A percentile compares a stretch with the other conserved stretches of the same genome.
Evolutionary conservation across 2,797 vertebrate genomes (phyloP).

Genomic region (Hydrocynus forskahlii): DNA sequence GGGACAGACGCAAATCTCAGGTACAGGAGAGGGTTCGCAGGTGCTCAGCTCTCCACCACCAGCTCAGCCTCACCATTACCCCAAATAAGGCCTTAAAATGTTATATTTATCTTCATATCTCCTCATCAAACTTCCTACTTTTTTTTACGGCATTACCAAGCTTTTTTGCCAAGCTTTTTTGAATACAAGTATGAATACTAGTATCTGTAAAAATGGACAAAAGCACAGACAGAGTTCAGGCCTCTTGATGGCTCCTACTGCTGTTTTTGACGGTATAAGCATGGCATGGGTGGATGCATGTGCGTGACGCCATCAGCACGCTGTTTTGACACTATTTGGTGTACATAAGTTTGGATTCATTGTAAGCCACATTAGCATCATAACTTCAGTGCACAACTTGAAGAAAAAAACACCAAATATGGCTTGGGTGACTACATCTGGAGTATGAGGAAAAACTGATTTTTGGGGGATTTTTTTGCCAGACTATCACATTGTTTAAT

Average conservation of each 20-base stretch:
- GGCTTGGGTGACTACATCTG: not conserved
- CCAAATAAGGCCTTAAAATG: not conserved
- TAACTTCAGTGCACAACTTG: too few species aligned
- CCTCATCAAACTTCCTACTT: too few species aligned
- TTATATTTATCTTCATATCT: not conserved
- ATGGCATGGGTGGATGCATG: too few species aligned
- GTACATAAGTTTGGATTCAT: not conserved
- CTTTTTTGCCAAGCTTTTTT: too few species aligned
- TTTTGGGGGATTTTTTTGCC: not conserved
- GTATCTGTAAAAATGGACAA: not conserved
- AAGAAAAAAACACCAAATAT: not conserved
- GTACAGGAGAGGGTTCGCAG: constrained; percentile 72
- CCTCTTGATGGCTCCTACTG: not conserved
- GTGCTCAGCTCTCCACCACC: not conserved
- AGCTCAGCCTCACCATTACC: constrained; percentile 13
- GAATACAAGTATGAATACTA: not conserved
- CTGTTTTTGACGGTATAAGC: not conserved
- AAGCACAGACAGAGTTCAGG: not conserved
- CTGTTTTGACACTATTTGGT: not conserved
- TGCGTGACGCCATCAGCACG: not conserved
- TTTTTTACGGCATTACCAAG: too few species aligned
- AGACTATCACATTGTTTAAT: constrained; percentile 15
- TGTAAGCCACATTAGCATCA: not conserved
- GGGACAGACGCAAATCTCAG: constrained; percentile 92
- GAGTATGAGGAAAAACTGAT: not conserved